Conservation (phyloP, 1,140 invertebrate species). For the Achatina immaculata region DNA sequence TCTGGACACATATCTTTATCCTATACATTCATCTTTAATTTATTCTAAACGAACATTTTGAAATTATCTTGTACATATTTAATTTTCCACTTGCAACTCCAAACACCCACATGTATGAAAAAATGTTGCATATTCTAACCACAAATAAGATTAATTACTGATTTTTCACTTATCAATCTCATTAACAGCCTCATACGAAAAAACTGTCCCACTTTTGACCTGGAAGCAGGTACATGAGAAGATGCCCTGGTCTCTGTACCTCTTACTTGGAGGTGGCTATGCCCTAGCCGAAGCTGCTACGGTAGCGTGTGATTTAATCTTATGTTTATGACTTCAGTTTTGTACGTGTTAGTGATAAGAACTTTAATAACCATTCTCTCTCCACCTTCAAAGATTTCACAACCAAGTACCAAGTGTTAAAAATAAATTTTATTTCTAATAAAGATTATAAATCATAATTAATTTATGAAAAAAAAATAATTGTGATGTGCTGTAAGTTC, state of each 20-base stretch:
- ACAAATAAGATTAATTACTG: not conserved
- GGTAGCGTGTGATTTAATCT: conserved; percentile 23
- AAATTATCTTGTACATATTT: too few relatives aligned
- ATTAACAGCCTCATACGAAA: not conserved
- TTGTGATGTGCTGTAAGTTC: too few relatives aligned
- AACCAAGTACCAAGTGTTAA: not conserved
- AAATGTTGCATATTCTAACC: not conserved
- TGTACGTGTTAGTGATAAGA: not conserved
- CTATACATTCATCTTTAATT: too few relatives aligned
- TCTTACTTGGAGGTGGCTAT: conserved; percentile 82
- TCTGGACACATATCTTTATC: too few relatives aligned
- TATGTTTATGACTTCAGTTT: not conserved
- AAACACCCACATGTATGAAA: not conserved
- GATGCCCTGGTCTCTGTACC: conserved; percentile 72
- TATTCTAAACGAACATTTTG: too few relatives aligned
- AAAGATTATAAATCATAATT: not conserved
- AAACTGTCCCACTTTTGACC: conserved; percentile 44
- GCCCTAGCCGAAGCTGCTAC: conserved; percentile 77
- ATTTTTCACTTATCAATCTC: too few relatives aligned
- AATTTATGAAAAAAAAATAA: too few relatives aligned
- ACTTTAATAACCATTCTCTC: not conserved
- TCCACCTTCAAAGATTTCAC: not conserved
- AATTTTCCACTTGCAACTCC: too few relatives aligned
- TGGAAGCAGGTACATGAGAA: conserved; percentile 69
- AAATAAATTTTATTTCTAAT: not conserved